Evolutionary conservation across 2,888 invertebrate species (phyloP).

Genomic region (Autographa gamma): DNA sequence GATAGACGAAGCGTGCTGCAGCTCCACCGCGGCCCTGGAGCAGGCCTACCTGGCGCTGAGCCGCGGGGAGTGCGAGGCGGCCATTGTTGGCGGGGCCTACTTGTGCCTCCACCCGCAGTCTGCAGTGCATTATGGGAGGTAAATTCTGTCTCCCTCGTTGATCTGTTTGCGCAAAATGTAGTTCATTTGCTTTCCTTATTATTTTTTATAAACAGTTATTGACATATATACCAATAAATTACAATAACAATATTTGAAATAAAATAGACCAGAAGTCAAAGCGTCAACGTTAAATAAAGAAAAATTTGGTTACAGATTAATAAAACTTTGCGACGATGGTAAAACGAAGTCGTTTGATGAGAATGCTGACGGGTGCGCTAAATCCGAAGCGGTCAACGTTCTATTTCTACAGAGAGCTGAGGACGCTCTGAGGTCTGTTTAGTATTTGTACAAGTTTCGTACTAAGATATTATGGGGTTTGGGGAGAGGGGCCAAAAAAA

Average conservation of each 20-base stretch:
- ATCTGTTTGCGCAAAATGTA: too few species aligned
- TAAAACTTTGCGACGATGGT: conserved; percentile 92
- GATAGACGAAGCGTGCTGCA: conserved; percentile 67
- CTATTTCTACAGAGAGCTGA: conserved; percentile 91
- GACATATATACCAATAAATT: too few species aligned
- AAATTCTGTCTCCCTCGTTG: background rate
- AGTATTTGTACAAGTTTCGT: too few species aligned
- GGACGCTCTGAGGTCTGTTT: conserved; percentile 84
- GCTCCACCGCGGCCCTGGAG: conserved; percentile 67
- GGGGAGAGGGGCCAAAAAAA: too few species aligned
- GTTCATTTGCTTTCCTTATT: too few species aligned
- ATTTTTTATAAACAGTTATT: too few species aligned
- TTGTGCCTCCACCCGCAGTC: conserved; percentile 76
- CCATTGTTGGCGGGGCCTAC: conserved; percentile 88
- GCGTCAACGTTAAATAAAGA: too few species aligned
- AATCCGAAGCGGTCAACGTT: conserved; percentile 91
- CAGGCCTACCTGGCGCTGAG: conserved; percentile 66
- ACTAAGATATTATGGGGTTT: too few species aligned
- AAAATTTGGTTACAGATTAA: conserved; percentile 55
- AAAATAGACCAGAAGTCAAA: too few species aligned
- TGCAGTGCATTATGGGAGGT: conserved; percentile 59
- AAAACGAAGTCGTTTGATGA: conserved; percentile 95
- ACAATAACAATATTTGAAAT: background rate
- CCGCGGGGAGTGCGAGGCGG: conserved; percentile 76
- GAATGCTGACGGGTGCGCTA: conserved; percentile 91